These are phyloP conservation scores for Zonitis immaculata DNA, from an alignment of 2,888 invertebrate species.

Conservation along the genomic window DNA sequence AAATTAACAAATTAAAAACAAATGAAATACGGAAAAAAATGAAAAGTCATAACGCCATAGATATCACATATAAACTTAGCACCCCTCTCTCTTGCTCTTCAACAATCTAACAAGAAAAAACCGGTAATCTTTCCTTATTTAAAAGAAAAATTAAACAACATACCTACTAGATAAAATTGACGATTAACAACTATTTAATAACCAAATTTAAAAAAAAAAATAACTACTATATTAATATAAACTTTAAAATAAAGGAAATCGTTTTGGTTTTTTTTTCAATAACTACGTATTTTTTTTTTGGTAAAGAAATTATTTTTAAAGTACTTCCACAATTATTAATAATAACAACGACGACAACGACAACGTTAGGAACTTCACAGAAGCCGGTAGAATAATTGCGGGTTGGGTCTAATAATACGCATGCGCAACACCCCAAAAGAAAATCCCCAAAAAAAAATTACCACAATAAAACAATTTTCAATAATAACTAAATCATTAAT, in stretches of 20 bases:
- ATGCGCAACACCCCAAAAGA: slow-evolving; percentile 13
- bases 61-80: too few species aligned
- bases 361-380: slow-evolving; percentile 30
- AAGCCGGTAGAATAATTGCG: slow-evolving; percentile 39
- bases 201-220: too few species aligned
- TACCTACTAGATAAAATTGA: too few species aligned
- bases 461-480: neutral
- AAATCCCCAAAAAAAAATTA: neutral
- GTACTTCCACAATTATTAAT: neutral
- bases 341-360: neutral
- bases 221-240: too few species aligned
- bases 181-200: too few species aligned
- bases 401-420: slow-evolving; percentile 33
- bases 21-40: too few species aligned
- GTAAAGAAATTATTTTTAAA: neutral
- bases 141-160: too few species aligned
- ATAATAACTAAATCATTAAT: neutral
- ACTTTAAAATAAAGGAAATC: too few species aligned
- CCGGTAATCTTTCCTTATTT: neutral
- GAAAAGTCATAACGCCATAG: too few species aligned
- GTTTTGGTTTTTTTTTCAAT: neutral
- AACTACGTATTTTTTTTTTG: neutral
- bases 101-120: neutral
- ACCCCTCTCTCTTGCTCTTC: neutral
- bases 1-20: too few species aligned